These are phyloP conservation scores for Catharus fuscescens DNA, from an alignment of 2,113 vertebrate species.

Conservation along the genomic window DNA sequence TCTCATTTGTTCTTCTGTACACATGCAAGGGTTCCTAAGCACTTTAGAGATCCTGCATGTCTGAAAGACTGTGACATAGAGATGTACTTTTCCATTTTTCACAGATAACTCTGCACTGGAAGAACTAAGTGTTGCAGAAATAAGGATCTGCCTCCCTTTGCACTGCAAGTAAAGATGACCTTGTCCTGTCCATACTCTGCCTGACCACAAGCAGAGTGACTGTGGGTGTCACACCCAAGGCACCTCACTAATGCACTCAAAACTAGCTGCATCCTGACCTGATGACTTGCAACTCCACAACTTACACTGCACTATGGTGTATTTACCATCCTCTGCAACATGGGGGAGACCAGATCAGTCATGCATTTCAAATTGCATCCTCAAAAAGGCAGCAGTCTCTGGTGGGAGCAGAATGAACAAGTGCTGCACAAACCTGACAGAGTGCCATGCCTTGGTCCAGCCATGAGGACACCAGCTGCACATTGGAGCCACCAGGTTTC, in stretches of 20 bases:
- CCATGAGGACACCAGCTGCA: neutral
- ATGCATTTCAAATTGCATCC: neutral
- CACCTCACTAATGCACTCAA: neutral
- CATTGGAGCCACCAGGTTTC: neutral
- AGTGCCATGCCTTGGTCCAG: accelerated
- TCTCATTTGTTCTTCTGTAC: neutral
- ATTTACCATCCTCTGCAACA: neutral
- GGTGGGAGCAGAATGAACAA: neutral
- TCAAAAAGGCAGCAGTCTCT: neutral
- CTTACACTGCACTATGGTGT: neutral
- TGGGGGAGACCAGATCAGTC: neutral
- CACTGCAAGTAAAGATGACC: neutral
- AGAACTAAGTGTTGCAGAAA: neutral
- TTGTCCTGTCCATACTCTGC: neutral
- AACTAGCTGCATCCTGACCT: neutral
- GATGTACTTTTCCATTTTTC: neutral
- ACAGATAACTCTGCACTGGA: neutral
- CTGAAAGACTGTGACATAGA: neutral
- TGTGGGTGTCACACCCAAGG: neutral
- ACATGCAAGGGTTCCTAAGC: neutral
- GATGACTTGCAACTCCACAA: neutral
- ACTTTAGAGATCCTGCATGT: neutral
- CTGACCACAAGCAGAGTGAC: neutral
- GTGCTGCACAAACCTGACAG: neutral
- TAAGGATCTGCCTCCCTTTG: neutral